Percentiles rank a stretch among this genome's conserved stretches.
These are phyloP conservation scores for Pipistrellus pygmaeus DNA, from an alignment of 2,797 vertebrate genomes.

Conservation along the genomic window DNA sequence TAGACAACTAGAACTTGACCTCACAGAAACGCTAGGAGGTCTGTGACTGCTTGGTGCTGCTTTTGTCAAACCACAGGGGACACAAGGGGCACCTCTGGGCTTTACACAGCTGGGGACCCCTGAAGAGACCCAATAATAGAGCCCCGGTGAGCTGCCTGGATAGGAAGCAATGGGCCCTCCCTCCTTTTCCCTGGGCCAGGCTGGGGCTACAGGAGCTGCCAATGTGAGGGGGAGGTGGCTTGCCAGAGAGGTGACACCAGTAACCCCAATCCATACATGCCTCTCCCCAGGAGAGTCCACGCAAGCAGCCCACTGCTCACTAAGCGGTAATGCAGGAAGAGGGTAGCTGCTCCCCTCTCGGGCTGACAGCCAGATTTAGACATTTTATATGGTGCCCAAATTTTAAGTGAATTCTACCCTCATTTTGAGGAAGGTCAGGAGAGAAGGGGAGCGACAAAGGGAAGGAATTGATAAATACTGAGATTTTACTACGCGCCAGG, in stretches of 20 bases:
- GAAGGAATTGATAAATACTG: neutral
- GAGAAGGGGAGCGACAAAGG: neutral
- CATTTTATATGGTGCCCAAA: neutral
- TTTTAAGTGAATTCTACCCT: neutral
- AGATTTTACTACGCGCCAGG: neutral
- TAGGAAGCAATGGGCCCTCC: neutral
- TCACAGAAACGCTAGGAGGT: neutral
- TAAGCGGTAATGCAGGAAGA: neutral
- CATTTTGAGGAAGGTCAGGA: conserved; percentile 10
- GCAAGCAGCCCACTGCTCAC: neutral
- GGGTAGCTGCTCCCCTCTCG: neutral
- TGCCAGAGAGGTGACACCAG: neutral
- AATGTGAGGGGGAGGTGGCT: neutral
- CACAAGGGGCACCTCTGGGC: neutral
- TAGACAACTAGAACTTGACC: conserved; percentile 45
- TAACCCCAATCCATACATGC: neutral
- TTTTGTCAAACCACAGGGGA: neutral
- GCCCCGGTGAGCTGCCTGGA: neutral
- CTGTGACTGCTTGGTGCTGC: neutral
- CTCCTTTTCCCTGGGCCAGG: neutral
- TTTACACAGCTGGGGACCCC: neutral
- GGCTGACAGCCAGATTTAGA: neutral
- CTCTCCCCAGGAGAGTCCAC: neutral
- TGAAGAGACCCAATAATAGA: neutral
- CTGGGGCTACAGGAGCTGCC: neutral